Percentiles rank a stretch among this genome's conserved stretches.
Conservation (phyloP, 2,888 invertebrate genomes). For the Papilio demoleus region DNA sequence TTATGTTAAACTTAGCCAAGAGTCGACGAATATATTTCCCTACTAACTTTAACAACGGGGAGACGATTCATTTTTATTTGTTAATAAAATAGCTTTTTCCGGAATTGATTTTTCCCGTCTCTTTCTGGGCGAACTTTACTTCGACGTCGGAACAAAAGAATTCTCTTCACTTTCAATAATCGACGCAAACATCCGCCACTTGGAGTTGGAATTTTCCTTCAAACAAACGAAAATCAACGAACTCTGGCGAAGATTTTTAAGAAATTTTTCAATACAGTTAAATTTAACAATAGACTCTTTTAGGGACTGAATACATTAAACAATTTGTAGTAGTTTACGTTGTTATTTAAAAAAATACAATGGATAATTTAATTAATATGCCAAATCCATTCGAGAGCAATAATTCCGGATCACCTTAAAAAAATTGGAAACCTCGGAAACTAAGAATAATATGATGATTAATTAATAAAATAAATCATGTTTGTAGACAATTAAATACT, state of each 20-base stretch:
- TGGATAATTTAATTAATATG: no score
- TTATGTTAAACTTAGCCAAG: neutral
- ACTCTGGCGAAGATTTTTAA: neutral
- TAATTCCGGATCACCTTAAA: no score
- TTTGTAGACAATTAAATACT: no score
- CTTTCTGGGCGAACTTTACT: conserved; percentile 6
- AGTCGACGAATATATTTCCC: neutral
- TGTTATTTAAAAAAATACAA: no score
- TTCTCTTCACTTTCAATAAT: conserved; percentile 19
- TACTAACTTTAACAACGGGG: neutral
- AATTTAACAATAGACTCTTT: neutral
- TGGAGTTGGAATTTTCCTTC: conserved; percentile 8
- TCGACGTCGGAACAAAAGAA: conserved; percentile 7
- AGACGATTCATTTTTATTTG: conserved; percentile 14
- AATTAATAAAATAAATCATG: no score
- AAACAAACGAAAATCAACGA: conserved; percentile 1
- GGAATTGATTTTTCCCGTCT: conserved; percentile 13
- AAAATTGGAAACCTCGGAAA: no score
- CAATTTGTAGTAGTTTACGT: no score
- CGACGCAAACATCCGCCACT: conserved; percentile 11
- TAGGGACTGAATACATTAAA: no score
- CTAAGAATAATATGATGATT: no score
- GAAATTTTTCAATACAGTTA: neutral
- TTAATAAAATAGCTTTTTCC: conserved; percentile 19
- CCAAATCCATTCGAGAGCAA: no score